phyloP scores from a whole-genome alignment of 2,797 vertebrate genomes.

The Squalus acanthias region DNA sequence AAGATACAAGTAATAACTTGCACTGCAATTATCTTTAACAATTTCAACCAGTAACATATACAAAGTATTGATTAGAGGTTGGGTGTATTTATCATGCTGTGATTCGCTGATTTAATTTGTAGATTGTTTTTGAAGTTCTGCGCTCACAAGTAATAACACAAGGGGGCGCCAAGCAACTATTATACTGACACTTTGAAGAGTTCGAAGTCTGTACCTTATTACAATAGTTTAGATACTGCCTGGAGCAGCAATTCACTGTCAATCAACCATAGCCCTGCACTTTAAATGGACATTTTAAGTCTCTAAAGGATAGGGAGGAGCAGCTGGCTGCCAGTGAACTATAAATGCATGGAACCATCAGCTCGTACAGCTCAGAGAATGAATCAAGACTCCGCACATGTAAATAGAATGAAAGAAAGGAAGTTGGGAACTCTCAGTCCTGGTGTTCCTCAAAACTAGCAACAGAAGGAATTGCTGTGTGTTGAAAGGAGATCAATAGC shows the following conservation, averaged over 20 bases:
- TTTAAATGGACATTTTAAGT: slow-evolving; percentile 4
- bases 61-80: background rate
- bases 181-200: background rate
- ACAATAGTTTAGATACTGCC: background rate
- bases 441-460: background rate
- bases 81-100: background rate
- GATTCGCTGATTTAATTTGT: background rate
- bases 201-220: background rate
- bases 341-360: slow-evolving; percentile 26
- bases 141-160: background rate
- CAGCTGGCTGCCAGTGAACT: slow-evolving; percentile 6
- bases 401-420: slow-evolving; percentile 12
- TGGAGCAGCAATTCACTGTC: background rate
- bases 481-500: background rate
- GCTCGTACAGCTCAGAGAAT: background rate
- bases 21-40: background rate
- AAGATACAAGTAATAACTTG: background rate
- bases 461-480: background rate
- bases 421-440: background rate
- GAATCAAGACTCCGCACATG: background rate
- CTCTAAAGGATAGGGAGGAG: slow-evolving; percentile 1
- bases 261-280: background rate
- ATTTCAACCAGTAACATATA: background rate
- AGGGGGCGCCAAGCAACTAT: slow-evolving; percentile 11
- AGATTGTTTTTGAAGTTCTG: background rate